Evolutionary conservation across 2,113 vertebrate genomes (phyloP), one percentile per base, ranked within the genome.

Genomic region (Chaenogobius annularis): DNA sequence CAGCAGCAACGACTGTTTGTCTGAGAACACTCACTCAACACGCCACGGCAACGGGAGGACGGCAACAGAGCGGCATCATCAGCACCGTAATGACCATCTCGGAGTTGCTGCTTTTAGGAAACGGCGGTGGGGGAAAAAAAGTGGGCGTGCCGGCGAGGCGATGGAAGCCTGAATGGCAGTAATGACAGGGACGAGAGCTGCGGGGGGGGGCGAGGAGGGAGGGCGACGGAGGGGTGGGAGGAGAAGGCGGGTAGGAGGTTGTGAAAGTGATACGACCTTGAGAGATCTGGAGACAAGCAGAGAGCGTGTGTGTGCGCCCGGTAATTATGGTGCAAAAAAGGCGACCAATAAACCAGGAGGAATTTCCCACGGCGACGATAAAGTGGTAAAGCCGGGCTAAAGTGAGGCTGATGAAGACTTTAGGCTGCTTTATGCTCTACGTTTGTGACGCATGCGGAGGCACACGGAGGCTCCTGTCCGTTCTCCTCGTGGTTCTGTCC

Each of bases 191-290:
- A 77, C 58, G 17, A 20, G 70, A 78, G 1, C 54, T 72, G 83
- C 67, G 78, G 82, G 83, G 81, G 89, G 64, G 52, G 58, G 26
- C 26, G 26, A 9, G 78, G 74, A 66, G 52, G 58, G 79, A 81
- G 50, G 19, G 50, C 3, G 46, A 3, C 3, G 2, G 26, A 14
- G 19, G 50, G 3, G 12, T 17, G 48, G 48, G 0, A 0, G 17
- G 48, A 17, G 48, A 19, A 17, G 15, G 15, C 19, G 80, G 3
- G 35, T 3, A 3, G 35, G 37, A 40, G 65, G 77, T 89, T 90
- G 86, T 91, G 89, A 91, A 91, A 92, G 87, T 90, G 88, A 90
- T 85, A 88, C 83, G 78, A 92, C 91, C 92, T 93, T 91, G 89
- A 55, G 31, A 88, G 86, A 86, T 82, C 37, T 72, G 75, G 83